Conservation (phyloP, 2,888 invertebrate genomes). For the Synergus umbraculus region DNA sequence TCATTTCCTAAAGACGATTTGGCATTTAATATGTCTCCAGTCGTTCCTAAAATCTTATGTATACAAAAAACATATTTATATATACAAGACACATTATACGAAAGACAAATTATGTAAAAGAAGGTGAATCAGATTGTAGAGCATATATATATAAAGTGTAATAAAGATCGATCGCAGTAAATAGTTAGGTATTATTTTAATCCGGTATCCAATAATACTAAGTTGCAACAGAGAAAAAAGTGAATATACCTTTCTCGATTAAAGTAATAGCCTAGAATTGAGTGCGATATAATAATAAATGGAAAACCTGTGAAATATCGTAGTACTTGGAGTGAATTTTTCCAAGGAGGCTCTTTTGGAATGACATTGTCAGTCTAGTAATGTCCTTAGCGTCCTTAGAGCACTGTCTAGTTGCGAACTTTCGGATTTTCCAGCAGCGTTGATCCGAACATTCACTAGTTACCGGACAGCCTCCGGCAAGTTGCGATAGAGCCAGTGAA, state of each 20-base stretch:
- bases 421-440: slow-evolving; percentile 35
- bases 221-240: background rate
- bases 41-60: background rate
- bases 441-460: slow-evolving; percentile 34
- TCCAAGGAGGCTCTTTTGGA: slow-evolving; percentile 46
- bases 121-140: slow-evolving; percentile 23
- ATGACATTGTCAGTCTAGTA: slow-evolving; percentile 43
- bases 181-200: background rate
- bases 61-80: background rate
- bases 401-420: slow-evolving; percentile 38
- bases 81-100: background rate
- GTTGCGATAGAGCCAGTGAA: slow-evolving; percentile 17
- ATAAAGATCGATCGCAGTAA: background rate
- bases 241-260: background rate
- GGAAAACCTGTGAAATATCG: slow-evolving; percentile 26
- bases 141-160: background rate
- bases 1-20: background rate
- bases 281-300: background rate
- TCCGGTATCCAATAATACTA: too few species aligned
- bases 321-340: slow-evolving; percentile 29
- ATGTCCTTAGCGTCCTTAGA: slow-evolving; percentile 49
- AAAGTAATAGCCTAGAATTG: background rate
- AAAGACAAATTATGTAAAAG: background rate
- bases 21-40: background rate
- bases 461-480: slow-evolving; percentile 24